These are phyloP conservation scores for Cetoscarus ocellatus DNA, from an alignment of 2,797 vertebrate genomes.

Conservation along the genomic window DNA sequence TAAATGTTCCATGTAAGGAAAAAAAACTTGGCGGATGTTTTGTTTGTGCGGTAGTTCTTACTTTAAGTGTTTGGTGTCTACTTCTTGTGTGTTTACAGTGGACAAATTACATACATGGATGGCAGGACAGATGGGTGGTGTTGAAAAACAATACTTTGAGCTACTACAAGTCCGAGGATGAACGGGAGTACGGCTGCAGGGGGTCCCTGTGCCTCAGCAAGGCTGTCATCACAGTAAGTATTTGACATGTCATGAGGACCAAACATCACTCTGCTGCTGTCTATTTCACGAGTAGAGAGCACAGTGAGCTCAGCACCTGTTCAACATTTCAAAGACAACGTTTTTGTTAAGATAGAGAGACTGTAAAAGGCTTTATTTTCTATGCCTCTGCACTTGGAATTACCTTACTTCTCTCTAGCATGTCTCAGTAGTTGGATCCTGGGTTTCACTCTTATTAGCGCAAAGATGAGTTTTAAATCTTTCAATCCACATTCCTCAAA, in stretches of 20 bases:
- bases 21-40: neutral
- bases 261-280: neutral
- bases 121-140: conserved; percentile 98
- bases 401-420: conserved; percentile 13
- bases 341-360: neutral
- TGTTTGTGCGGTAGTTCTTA: neutral
- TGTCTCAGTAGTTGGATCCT: conserved; percentile 18
- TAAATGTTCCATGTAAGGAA: too few relatives aligned
- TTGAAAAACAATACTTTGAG: conserved; percentile 95
- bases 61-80: neutral
- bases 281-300: conserved; percentile 1
- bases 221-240: conserved; percentile 95
- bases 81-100: conserved; percentile 84
- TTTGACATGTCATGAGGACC: neutral
- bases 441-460: conserved; percentile 8
- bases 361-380: conserved; percentile 8
- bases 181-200: conserved; percentile 96
- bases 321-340: conserved; percentile 9
- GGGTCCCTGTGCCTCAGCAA: conserved; percentile 98
- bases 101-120: conserved; percentile 99
- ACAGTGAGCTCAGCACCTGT: conserved; percentile 24
- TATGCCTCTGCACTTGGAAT: conserved; percentile 18
- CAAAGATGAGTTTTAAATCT: conserved; percentile 35
- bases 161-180: conserved; percentile 98
- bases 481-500: conserved; percentile 23